These are phyloP conservation scores for Dione vanillae DNA, from an alignment of 2,888 invertebrate genomes.

Conservation along the genomic window DNA sequence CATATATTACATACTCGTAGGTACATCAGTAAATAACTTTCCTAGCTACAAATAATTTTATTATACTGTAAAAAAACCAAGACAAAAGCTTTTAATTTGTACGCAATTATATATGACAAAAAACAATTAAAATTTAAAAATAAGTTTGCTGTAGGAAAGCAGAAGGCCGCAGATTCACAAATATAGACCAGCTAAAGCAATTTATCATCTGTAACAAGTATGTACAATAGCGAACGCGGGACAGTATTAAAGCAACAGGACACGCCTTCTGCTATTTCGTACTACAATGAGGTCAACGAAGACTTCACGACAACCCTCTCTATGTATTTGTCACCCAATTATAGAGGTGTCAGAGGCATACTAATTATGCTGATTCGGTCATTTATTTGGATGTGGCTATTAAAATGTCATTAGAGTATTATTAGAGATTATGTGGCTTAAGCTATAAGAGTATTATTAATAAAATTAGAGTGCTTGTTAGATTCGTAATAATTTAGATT, in stretches of 20 bases:
- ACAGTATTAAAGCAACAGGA: slow-evolving; percentile 8
- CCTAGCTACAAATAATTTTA: too few relatives aligned
- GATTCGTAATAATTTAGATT: too few relatives aligned
- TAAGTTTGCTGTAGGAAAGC: background rate
- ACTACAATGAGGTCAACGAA: slow-evolving; percentile 28
- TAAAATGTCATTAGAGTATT: too few relatives aligned
- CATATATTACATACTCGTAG: too few relatives aligned
- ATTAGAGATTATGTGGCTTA: too few relatives aligned
- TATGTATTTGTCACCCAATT: slow-evolving; percentile 30
- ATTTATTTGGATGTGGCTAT: slow-evolving; percentile 14
- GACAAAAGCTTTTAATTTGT: too few relatives aligned
- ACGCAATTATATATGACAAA: too few relatives aligned
- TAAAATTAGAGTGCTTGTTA: too few relatives aligned
- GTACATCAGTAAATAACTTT: too few relatives aligned
- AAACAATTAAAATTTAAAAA: too few relatives aligned
- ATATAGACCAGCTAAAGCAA: background rate
- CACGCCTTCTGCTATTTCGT: slow-evolving; percentile 17
- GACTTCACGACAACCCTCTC: slow-evolving; percentile 6
- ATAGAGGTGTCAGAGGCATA: slow-evolving; percentile 27
- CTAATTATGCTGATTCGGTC: slow-evolving; percentile 28
- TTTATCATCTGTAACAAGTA: slow-evolving; percentile 13
- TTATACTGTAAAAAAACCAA: too few relatives aligned
- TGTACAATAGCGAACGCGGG: slow-evolving; percentile 10
- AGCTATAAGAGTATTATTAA: too few relatives aligned
- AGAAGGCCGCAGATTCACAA: background rate